A percentile compares a stretch with the other conserved stretches of the same genome.
These are phyloP conservation scores for Mesoligia furuncula DNA, from an alignment of 2,888 invertebrate species.

Conservation along the genomic window DNA sequence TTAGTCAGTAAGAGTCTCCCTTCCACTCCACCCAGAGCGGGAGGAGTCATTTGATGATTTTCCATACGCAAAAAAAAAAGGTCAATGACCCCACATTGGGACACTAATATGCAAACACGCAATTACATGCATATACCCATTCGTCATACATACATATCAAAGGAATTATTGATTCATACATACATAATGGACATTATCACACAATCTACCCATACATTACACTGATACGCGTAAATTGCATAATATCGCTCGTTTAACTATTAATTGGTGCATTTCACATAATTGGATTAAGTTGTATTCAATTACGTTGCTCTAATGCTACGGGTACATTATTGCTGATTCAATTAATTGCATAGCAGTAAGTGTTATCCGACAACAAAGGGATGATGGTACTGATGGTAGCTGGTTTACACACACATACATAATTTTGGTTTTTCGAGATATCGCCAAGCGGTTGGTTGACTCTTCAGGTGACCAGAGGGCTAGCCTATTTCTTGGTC, in stretches of 20 bases:
- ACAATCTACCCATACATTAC: conserved; percentile 21
- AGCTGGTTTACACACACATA: not conserved
- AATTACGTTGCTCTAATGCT: conserved; percentile 60
- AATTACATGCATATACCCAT: not conserved
- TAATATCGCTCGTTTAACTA: conserved; percentile 43
- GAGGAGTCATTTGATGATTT: too few species aligned
- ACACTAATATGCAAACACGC: not conserved
- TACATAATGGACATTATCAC: conserved; percentile 1
- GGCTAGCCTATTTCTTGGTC: too few species aligned
- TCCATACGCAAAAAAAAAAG: too few species aligned
- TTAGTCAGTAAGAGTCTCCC: too few species aligned
- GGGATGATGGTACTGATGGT: not conserved
- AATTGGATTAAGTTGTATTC: conserved; percentile 66
- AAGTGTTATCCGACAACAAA: conserved; percentile 4
- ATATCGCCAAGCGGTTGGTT: too few species aligned
- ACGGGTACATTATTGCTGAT: conserved; percentile 47
- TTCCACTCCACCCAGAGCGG: too few species aligned
- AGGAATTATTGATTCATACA: conserved; percentile 17
- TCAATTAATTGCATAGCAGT: conserved; percentile 54
- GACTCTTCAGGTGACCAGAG: too few species aligned
- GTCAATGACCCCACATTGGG: not conserved
- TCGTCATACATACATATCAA: conserved; percentile 4
- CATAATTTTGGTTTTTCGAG: too few species aligned
- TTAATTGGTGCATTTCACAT: conserved; percentile 53
- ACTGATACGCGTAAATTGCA: conserved; percentile 21